Percentiles rank a stretch among this genome's conserved stretches.
Conservation (phyloP, 2,113 vertebrate genomes). For the Cathartes aura region DNA sequence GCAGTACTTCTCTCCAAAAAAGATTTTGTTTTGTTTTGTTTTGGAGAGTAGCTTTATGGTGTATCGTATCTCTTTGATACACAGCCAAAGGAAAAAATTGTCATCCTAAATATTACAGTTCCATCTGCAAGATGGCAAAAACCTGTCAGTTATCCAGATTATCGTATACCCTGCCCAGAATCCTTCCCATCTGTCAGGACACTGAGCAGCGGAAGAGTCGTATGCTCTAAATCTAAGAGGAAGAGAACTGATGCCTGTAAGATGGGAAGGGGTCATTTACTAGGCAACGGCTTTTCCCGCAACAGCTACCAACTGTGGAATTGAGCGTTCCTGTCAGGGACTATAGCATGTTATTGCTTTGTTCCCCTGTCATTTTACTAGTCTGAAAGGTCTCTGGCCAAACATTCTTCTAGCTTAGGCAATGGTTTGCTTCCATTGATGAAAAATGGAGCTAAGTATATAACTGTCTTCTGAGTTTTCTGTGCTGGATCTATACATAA, state of each 20-base stretch:
- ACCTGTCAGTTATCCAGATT: not conserved
- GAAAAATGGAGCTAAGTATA: not conserved
- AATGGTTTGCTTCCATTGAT: not conserved
- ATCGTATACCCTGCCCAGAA: not conserved
- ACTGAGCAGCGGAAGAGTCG: not conserved
- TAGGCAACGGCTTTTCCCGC: not conserved
- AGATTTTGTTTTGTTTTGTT: not conserved
- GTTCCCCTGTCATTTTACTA: not conserved
- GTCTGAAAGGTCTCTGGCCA: not conserved
- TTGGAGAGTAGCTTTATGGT: not conserved
- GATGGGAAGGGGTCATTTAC: not conserved
- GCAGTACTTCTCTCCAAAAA: not conserved
- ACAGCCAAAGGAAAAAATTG: not conserved
- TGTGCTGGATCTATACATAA: not conserved
- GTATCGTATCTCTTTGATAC: not conserved
- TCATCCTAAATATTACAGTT: not conserved
- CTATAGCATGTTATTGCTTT: not conserved
- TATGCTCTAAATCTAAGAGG: not conserved
- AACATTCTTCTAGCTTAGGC: not conserved
- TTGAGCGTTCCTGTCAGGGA: not conserved
- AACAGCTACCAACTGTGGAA: not conserved
- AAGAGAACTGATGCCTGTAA: not conserved
- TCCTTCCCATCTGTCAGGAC: not conserved
- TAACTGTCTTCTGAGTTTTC: not conserved
- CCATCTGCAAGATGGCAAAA: not conserved